A percentile compares a stretch with the other conserved stretches of the same genome.
Evolutionary conservation across 2,888 invertebrate genomes (phyloP).

Genomic region (Lampropteryx suffumata): DNA sequence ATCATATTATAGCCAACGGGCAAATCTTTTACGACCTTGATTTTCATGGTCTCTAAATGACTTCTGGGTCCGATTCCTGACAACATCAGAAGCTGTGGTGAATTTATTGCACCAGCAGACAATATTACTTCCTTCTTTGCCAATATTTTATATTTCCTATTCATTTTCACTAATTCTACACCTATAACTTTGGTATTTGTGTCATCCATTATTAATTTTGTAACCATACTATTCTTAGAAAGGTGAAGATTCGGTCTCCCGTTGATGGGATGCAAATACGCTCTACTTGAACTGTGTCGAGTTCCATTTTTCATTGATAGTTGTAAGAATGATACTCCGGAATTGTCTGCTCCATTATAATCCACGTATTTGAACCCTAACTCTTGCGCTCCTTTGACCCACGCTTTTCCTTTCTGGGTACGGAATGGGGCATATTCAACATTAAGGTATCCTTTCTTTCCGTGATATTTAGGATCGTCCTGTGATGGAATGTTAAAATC

Average conservation of each 20-base stretch:
- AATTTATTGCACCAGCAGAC: slow-evolving; percentile 89
- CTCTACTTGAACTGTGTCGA: slow-evolving; percentile 86
- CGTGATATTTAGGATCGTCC: slow-evolving; percentile 78
- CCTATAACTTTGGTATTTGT: slow-evolving; percentile 82
- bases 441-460: slow-evolving; percentile 80
- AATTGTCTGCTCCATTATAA: slow-evolving; percentile 84
- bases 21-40: slow-evolving; percentile 80
- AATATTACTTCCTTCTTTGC: slow-evolving; percentile 89
- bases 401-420: slow-evolving; percentile 76
- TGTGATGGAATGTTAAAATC: slow-evolving; percentile 84
- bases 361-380: slow-evolving; percentile 84
- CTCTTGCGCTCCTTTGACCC: slow-evolving; percentile 85
- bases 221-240: slow-evolving; percentile 83
- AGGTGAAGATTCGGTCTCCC: slow-evolving; percentile 85
- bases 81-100: slow-evolving; percentile 90
- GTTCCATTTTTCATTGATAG: slow-evolving; percentile 85
- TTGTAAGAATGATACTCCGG: slow-evolving; percentile 85
- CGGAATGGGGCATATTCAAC: slow-evolving; percentile 80
- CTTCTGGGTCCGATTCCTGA: slow-evolving; percentile 88
- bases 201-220: slow-evolving; percentile 81
- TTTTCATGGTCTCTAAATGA: slow-evolving; percentile 81
- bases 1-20: slow-evolving; percentile 87
- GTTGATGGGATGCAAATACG: slow-evolving; percentile 84
- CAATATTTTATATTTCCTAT: slow-evolving; percentile 75
- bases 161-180: slow-evolving; percentile 81